Percentiles rank a stretch among this genome's conserved stretches.
Conservation (phyloP, 1,140 invertebrate species). For the Pectinophora gossypiella region DNA sequence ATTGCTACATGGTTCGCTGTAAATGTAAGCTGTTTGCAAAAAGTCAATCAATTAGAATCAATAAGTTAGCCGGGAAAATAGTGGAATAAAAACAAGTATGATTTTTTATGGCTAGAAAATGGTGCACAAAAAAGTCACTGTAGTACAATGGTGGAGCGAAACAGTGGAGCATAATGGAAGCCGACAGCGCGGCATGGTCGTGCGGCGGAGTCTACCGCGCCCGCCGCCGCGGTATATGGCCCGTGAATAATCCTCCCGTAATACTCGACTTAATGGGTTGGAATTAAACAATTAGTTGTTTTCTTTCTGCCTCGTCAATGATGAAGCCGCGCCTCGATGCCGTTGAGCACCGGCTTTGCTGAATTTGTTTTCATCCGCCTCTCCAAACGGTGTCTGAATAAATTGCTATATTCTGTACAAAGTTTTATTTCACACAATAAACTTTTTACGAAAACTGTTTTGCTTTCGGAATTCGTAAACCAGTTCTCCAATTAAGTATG, state of each 20-base stretch:
- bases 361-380: conserved; percentile 3
- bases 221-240: conserved; percentile 59
- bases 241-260: conserved; percentile 68
- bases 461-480: too few relatives aligned
- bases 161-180: conserved; percentile 15
- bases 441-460: too few relatives aligned
- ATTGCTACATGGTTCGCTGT: too few relatives aligned
- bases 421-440: too few relatives aligned
- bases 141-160: neutral
- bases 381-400: neutral
- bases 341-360: conserved; percentile 17
- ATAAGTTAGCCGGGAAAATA: too few relatives aligned
- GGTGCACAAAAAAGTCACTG: too few relatives aligned
- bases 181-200: conserved; percentile 14
- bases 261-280: conserved; percentile 69
- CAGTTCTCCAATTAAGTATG: neutral
- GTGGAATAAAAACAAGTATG: too few relatives aligned
- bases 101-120: too few relatives aligned
- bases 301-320: conserved; percentile 67
- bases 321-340: conserved; percentile 37
- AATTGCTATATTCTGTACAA: neutral
- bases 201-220: conserved; percentile 19
- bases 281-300: conserved; percentile 74
- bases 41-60: too few relatives aligned
- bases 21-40: too few relatives aligned